Evolutionary conservation across 2,888 invertebrate genomes (phyloP).

Genomic region (Mesorhabditis sp.): DNA sequence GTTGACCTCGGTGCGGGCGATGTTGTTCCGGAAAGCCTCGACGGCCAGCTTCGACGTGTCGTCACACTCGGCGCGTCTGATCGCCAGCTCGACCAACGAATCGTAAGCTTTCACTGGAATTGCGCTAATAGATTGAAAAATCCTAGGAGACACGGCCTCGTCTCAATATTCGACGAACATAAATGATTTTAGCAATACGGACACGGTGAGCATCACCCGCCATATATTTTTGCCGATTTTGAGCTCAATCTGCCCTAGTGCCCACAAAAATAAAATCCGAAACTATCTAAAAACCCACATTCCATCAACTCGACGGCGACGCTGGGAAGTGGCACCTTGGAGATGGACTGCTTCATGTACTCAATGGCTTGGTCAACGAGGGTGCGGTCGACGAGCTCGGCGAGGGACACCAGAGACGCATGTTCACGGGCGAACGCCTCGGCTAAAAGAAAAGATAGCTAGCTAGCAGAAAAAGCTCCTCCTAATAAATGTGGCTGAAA

Average conservation of each 20-base stretch:
- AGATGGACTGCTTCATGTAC: constrained; percentile 40
- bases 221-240: too few species aligned
- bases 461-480: too few species aligned
- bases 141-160: too few species aligned
- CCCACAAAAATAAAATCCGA: constrained; percentile 8
- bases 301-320: constrained; percentile 27
- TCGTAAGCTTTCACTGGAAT: constrained; percentile 71
- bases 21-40: constrained; percentile 70
- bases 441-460: constrained; percentile 8
- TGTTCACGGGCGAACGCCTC: constrained; percentile 10
- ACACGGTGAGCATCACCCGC: too few species aligned
- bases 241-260: constrained; percentile 68
- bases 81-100: constrained; percentile 82
- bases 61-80: constrained; percentile 77
- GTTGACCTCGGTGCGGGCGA: constrained; percentile 17
- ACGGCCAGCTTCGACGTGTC: constrained; percentile 84
- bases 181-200: too few species aligned
- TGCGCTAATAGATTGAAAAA: too few species aligned
- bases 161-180: too few species aligned
- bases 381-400: background rate
- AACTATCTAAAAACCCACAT: constrained; percentile 10
- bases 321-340: constrained; percentile 34
- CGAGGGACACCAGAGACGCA: background rate
- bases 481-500: too few species aligned
- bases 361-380: constrained; percentile 56